Conservation (phyloP, 1,140 invertebrate genomes). For the Scaptomyza montana region DNA sequence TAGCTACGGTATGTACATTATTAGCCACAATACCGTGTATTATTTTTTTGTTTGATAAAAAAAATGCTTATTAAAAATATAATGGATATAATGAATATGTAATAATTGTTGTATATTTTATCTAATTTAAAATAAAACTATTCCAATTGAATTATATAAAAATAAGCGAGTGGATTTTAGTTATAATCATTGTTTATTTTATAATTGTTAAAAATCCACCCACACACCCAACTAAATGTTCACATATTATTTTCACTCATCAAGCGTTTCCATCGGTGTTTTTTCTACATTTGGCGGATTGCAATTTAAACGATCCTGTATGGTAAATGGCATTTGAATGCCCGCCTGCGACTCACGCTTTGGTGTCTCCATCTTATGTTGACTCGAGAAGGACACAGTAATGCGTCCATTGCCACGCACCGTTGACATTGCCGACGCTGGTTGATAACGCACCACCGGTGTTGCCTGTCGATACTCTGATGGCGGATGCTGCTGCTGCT, state of each 20-base stretch:
- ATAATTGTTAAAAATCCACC: neutral
- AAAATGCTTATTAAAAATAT: conserved; percentile 41
- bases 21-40: conserved; percentile 38
- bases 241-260: conserved; percentile 21
- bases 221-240: neutral
- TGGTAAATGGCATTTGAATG: conserved; percentile 61
- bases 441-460: conserved; percentile 56
- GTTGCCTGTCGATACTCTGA: conserved; percentile 52
- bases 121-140: conserved; percentile 58
- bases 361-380: conserved; percentile 64
- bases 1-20: conserved; percentile 29
- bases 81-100: conserved; percentile 42
- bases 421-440: conserved; percentile 50
- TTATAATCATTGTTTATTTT: neutral
- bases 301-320: conserved; percentile 18
- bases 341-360: conserved; percentile 75
- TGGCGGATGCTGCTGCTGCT: conserved; percentile 16
- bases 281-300: conserved; percentile 18
- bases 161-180: neutral
- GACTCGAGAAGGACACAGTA: conserved; percentile 62
- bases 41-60: conserved; percentile 26
- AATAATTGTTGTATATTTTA: conserved; percentile 64
- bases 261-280: conserved; percentile 42
- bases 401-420: conserved; percentile 68
- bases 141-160: conserved; percentile 41